Conservation (phyloP, 2,797 vertebrate genomes). For the Melanotaenia pygmaea region DNA sequence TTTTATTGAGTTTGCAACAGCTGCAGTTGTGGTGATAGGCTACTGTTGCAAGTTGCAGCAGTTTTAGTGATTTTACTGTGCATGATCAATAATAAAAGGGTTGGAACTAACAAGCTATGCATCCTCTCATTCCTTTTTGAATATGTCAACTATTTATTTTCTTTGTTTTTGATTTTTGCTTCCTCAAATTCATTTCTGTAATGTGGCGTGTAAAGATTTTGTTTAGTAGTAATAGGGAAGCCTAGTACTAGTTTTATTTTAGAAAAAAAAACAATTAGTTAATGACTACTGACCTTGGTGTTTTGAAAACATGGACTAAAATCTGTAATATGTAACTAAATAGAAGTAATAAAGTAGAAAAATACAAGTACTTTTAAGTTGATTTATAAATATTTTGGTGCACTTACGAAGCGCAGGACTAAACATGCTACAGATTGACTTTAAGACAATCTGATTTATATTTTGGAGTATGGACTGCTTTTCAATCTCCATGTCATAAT, state of each 20-base stretch:
- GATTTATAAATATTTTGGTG: background rate
- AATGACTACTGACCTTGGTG: background rate
- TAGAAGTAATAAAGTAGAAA: background rate
- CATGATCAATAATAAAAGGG: background rate
- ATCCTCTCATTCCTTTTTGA: too few species aligned
- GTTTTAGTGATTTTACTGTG: background rate
- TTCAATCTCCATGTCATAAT: background rate
- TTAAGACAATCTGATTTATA: background rate
- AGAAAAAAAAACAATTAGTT: background rate
- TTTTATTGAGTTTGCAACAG: background rate
- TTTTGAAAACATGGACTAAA: background rate
- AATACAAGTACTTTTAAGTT: background rate
- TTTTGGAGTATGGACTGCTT: background rate
- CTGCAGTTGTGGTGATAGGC: background rate
- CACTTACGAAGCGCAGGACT: background rate
- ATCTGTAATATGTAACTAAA: background rate
- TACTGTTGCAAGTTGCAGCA: background rate
- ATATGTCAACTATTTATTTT: too few species aligned
- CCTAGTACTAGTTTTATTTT: too few species aligned
- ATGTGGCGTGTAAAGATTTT: too few species aligned
- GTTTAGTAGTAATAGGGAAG: too few species aligned
- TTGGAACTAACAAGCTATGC: too few species aligned
- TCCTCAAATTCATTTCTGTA: too few species aligned
- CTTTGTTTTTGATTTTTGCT: too few species aligned
- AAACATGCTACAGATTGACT: background rate